Conservation (phyloP, 2,888 invertebrate species). For the Dryadula phaetusa region DNA sequence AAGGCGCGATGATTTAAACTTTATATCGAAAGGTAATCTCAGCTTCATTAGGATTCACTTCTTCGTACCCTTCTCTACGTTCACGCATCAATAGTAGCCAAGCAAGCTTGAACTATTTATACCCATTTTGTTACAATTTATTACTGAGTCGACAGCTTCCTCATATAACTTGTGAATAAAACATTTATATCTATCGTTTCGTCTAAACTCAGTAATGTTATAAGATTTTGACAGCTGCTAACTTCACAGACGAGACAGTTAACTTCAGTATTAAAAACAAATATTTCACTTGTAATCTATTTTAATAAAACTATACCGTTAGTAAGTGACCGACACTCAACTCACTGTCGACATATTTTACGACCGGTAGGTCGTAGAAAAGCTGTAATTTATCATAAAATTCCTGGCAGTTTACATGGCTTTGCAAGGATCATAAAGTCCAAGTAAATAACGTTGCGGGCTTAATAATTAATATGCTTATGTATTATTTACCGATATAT, state of each 20-base stretch:
- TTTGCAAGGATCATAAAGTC: too few species aligned
- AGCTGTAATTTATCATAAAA: too few species aligned
- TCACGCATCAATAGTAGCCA: slow-evolving; percentile 11
- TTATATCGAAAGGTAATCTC: neutral
- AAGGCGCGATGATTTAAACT: neutral
- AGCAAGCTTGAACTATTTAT: slow-evolving; percentile 11
- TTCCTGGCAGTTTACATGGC: too few species aligned
- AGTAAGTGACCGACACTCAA: too few species aligned
- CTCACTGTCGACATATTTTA: too few species aligned
- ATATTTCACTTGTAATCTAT: too few species aligned
- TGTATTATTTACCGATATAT: neutral
- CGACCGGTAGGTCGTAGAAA: too few species aligned
- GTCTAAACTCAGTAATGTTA: neutral
- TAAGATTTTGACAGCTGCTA: neutral
- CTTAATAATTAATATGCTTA: too few species aligned
- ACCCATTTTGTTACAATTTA: slow-evolving; percentile 1
- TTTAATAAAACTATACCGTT: too few species aligned
- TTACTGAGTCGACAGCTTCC: neutral
- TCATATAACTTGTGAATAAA: neutral
- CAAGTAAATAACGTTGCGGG: too few species aligned
- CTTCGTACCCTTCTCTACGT: slow-evolving; percentile 6
- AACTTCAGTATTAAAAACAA: neutral
- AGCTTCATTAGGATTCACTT: slow-evolving; percentile 11
- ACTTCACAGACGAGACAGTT: neutral
- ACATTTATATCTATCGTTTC: neutral